phyloP scores from a whole-genome alignment of 2,888 invertebrate species.

The Patella caerulea region DNA sequence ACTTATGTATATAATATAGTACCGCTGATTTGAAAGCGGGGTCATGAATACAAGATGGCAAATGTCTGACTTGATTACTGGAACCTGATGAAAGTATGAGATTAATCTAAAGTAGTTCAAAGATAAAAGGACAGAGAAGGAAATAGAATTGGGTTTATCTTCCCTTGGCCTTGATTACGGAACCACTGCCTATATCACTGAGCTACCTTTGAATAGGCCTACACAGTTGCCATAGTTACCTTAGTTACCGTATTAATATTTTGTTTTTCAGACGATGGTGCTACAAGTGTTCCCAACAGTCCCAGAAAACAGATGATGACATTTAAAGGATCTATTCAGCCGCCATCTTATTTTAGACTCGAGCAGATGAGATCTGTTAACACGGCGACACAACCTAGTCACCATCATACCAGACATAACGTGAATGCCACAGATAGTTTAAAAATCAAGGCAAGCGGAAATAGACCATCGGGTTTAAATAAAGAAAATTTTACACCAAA shows the following conservation, averaged over 20 bases:
- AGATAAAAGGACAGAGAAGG: too few relatives aligned
- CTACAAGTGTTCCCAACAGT: neutral
- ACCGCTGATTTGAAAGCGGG: too few relatives aligned
- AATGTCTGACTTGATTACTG: too few relatives aligned
- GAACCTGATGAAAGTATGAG: too few relatives aligned
- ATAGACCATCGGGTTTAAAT: neutral
- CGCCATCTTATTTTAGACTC: slow-evolving; percentile 1
- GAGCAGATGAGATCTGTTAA: neutral
- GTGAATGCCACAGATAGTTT: neutral
- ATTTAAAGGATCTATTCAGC: neutral
- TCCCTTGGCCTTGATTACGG: too few relatives aligned
- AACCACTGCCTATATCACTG: too few relatives aligned
- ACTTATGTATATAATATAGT: too few relatives aligned
- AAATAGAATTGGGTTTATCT: too few relatives aligned
- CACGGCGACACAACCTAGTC: neutral
- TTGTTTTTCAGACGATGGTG: neutral
- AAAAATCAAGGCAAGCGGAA: neutral
- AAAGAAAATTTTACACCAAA: neutral
- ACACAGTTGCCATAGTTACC: too few relatives aligned
- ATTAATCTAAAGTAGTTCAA: too few relatives aligned
- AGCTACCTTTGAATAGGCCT: too few relatives aligned
- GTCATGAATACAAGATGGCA: too few relatives aligned
- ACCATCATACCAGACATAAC: neutral
- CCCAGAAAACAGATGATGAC: neutral
- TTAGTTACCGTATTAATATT: neutral